phyloP scores from a whole-genome alignment of 1,140 invertebrate species.

The Eurosta solidaginis region DNA sequence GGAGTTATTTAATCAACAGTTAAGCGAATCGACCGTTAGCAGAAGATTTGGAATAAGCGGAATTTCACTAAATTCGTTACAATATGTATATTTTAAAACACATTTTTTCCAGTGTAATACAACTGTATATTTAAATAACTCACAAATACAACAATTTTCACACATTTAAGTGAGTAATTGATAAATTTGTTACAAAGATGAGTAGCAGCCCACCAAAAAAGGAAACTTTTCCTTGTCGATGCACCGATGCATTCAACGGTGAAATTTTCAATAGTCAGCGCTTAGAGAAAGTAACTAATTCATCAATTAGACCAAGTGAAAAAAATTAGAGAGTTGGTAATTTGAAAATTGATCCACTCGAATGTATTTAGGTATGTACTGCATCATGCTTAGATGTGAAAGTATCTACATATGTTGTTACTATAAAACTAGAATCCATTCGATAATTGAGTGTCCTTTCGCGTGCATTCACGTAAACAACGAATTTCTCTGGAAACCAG shows the following conservation, averaged over 20 bases:
- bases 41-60: no score
- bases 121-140: not conserved
- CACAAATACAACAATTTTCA: constrained; percentile 11
- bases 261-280: not conserved
- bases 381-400: not conserved
- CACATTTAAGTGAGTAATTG: constrained; percentile 27
- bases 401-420: not conserved
- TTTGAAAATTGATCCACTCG: not conserved
- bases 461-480: constrained; percentile 9
- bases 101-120: no score
- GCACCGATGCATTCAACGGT: constrained; percentile 31
- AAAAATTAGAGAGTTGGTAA: not conserved
- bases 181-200: not conserved
- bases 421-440: no score
- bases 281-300: constrained; percentile 7
- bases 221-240: not conserved
- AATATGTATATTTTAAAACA: no score
- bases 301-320: constrained; percentile 6
- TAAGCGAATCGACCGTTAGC: no score
- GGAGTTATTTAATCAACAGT: no score
- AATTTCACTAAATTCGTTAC: no score
- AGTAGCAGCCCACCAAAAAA: not conserved
- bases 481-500: constrained; percentile 49
- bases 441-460: not conserved
- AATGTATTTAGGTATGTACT: not conserved